Base-by-base conservation (phyloP, 2,113 vertebrate genomes). In the Labrus mixtus region DNA sequence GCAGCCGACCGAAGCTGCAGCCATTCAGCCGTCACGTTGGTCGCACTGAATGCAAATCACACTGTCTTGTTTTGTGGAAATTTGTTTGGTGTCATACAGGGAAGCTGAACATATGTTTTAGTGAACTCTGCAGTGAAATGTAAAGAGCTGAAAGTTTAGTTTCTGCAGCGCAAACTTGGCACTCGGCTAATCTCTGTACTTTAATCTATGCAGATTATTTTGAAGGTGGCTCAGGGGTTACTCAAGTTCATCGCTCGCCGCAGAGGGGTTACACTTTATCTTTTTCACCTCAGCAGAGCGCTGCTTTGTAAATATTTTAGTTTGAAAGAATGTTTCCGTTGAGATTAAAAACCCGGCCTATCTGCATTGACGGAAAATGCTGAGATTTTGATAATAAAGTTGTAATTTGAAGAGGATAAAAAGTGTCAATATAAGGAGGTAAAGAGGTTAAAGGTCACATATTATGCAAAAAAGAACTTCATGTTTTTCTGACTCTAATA, bases 171-270 rank as follows among this genome's bases (percentile, higher is more conserved):
- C 67, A 3, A 63, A 51, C 43, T 22, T 46, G n/a, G 10, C 16
- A 8, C 25, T 43, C 11, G 4, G 11, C 17, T 10, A 54, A 5
- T 10, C 55, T 71, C 51, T 75, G 73, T 33, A 68, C 73, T 75
- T 76, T 4, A 10, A 25, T 16, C 68, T 17, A 17, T 69, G 53
- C n/a, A 20, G n/a, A 20, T 54, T 76, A 46, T 48, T 8, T 84
- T 76, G 39, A 73, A 19, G 16, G 2, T 10, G 22, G 46, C 48
- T 60, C 53, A 15, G 13, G 7, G 71, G 69, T 89, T 68, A 88
- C 76, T 91, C 2, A 12, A 78, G 84, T 83, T 87, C 71, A 87
- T 15, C 39, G 5, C 48, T 61, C 8, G 36, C 10, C 41, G 19
- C 17, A 41, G 36, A 10, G 19, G 45, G 50, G 3, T 64, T 3